Percentiles rank a stretch among this genome's conserved stretches.
These are phyloP conservation scores for Colaptes auratus DNA, from an alignment of 2,113 vertebrate genomes.

Conservation along the genomic window DNA sequence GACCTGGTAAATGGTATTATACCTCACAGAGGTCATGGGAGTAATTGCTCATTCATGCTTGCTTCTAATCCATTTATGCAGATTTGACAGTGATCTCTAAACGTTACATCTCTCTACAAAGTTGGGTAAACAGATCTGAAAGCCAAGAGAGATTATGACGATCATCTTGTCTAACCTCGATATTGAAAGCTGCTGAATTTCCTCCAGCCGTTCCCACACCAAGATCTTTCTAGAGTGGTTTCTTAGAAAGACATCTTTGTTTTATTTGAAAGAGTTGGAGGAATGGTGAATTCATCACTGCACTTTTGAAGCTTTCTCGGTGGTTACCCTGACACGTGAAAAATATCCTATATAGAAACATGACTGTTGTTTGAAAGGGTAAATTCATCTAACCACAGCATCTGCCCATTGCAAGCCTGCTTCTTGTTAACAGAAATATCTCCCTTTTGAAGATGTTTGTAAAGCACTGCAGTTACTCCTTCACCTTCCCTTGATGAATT, in stretches of 20 bases:
- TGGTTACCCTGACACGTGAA: not conserved
- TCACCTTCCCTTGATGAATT: constrained; percentile 3
- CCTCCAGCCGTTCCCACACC: not conserved
- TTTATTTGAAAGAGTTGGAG: not conserved
- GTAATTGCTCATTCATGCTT: constrained; percentile 44
- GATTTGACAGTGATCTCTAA: constrained; percentile 63
- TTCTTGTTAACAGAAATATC: constrained; percentile 17
- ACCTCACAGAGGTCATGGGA: constrained; percentile 24
- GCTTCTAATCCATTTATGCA: constrained; percentile 57
- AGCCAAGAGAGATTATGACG: not conserved
- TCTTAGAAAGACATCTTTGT: not conserved
- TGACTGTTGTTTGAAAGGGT: constrained; percentile 8
- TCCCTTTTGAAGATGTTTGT: not conserved
- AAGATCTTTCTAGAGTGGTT: not conserved
- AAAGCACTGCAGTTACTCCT: not conserved
- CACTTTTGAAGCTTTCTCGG: not conserved
- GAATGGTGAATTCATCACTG: not conserved
- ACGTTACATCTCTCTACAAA: constrained; percentile 19
- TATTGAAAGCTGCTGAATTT: constrained; percentile 18
- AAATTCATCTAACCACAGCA: not conserved
- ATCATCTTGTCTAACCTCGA: constrained; percentile 21
- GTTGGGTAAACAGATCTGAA: constrained; percentile 45
- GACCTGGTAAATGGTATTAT: constrained; percentile 19
- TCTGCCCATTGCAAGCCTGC: not conserved
- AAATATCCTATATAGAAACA: not conserved